Evolutionary conservation across 2,797 vertebrate species (phyloP).

Genomic region (Falco berigora): DNA sequence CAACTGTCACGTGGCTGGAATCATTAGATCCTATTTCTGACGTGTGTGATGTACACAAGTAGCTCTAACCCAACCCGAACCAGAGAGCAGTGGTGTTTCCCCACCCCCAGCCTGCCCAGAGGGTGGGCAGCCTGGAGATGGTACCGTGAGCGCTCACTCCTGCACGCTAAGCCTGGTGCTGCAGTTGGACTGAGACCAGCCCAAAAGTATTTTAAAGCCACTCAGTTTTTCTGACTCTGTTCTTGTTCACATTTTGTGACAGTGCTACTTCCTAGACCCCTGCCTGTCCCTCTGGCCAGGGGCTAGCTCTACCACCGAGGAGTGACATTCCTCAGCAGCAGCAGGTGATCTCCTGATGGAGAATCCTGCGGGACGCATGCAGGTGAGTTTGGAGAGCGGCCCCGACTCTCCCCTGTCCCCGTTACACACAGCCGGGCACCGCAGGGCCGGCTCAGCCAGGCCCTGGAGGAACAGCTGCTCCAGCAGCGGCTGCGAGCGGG

Average conservation of each 20-base stretch:
- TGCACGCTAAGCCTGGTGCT: neutral
- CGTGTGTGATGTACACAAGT: neutral
- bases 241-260: neutral
- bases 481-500: neutral
- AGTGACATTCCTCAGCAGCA: neutral
- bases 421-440: neutral
- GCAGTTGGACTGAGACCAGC: neutral
- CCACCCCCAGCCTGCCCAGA: neutral
- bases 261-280: neutral
- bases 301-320: neutral
- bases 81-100: neutral
- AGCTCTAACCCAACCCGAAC: neutral
- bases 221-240: neutral
- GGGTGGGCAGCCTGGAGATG: rapidly evolving
- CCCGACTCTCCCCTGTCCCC: neutral
- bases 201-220: neutral
- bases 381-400: neutral
- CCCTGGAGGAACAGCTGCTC: neutral
- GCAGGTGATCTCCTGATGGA: neutral
- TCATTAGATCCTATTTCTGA: neutral
- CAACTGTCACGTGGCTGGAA: neutral
- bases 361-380: neutral
- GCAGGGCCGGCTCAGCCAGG: neutral
- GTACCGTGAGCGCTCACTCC: neutral
- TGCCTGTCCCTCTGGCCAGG: neutral